These are phyloP conservation scores for Actinia equina DNA, from an alignment of 64 coral and sea anemone genomes.

Conservation along the genomic window DNA sequence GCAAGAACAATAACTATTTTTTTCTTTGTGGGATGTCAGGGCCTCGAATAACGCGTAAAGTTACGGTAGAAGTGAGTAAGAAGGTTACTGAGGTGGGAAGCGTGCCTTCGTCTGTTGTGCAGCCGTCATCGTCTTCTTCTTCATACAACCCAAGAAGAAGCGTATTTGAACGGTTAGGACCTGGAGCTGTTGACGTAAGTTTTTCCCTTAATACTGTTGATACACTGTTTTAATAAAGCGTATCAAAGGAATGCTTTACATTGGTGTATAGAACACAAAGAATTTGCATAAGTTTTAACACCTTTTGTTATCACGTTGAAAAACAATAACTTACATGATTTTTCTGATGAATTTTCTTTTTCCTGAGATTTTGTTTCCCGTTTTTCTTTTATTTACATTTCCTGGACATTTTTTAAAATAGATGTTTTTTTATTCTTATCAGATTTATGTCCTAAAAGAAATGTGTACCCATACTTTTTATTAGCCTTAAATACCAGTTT, in stretches of 20 bases:
- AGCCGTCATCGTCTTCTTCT: slow-evolving; percentile 32
- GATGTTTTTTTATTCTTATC: no score
- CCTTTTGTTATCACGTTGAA: no score
- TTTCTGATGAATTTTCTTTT: no score
- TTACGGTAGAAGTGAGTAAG: slow-evolving; percentile 90
- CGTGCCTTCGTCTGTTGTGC: background rate
- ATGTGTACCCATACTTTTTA: no score
- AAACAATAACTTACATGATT: background rate
- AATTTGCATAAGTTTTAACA: no score
- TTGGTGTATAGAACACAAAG: background rate
- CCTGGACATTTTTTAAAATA: no score
- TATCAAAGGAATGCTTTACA: background rate
- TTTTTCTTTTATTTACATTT: no score
- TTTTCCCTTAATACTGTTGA: background rate
- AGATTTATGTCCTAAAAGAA: no score
- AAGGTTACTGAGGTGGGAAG: slow-evolving; percentile 62
- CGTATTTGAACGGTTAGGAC: slow-evolving; percentile 96
- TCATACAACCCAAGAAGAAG: slow-evolving; percentile 56
- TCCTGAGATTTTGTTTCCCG: no score
- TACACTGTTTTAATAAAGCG: background rate
- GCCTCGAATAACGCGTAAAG: slow-evolving; percentile 89
- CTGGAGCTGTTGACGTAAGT: slow-evolving; percentile 84
- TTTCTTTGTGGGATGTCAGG: slow-evolving; percentile 63
- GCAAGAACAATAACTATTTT: background rate
- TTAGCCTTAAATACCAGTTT: no score